Conservation (phyloP, 2,797 vertebrate species). For the Aulostomus chinensis region DNA sequence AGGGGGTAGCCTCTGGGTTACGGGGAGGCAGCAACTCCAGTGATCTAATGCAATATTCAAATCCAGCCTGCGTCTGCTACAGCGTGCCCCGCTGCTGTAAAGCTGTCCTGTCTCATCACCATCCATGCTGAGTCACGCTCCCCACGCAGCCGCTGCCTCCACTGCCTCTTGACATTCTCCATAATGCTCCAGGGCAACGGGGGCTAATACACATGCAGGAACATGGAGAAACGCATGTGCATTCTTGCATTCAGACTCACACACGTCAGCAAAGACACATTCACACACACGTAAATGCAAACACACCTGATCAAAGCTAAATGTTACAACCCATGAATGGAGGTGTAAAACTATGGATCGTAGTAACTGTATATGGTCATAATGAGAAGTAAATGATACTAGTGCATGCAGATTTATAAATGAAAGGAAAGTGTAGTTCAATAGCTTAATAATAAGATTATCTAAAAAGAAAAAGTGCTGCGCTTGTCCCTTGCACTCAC, state of each 20-base stretch:
- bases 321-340: background rate
- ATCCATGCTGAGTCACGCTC: conserved; percentile 67
- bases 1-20: conserved; percentile 26
- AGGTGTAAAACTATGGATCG: background rate
- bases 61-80: conserved; percentile 44
- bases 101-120: conserved; percentile 67
- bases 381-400: no score
- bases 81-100: conserved; percentile 43
- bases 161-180: conserved; percentile 53
- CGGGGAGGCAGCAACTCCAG: conserved; percentile 11
- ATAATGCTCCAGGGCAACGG: conserved; percentile 32
- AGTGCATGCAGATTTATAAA: no score
- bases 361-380: background rate
- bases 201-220: conserved; percentile 38
- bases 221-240: conserved; percentile 20
- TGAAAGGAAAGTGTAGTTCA: no score
- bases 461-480: no score
- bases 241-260: conserved; percentile 10
- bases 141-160: conserved; percentile 38
- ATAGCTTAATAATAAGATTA: no score
- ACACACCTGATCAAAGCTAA: background rate
- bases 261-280: background rate
- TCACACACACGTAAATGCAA: background rate
- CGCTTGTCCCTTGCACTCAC: no score
- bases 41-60: conserved; percentile 72